Percentiles rank a stretch among this genome's conserved stretches.
Evolutionary conservation across 92 coral and sea anemone species (phyloP).

Genomic region (Nematostella vectensis): DNA sequence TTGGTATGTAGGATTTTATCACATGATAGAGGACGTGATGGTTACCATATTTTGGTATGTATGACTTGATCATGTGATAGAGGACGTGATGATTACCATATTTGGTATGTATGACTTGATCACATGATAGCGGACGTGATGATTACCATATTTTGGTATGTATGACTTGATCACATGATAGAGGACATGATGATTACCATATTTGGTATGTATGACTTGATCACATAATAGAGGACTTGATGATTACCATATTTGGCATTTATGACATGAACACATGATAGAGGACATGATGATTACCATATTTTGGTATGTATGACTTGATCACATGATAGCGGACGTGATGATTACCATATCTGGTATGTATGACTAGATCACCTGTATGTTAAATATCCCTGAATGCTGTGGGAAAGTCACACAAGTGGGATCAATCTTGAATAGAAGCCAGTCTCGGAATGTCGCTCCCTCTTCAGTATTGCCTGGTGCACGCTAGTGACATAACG

Average conservation of each 20-base stretch:
- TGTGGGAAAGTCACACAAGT: no score
- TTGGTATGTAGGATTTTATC: constrained; percentile 44
- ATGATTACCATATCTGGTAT: constrained; percentile 94
- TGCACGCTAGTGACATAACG: no score
- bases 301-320: constrained; percentile 45
- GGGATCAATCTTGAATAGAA: no score
- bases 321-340: no score
- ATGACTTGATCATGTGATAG: background rate
- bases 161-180: background rate
- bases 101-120: constrained; percentile 42
- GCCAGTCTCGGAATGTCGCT: no score
- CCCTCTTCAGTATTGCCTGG: no score
- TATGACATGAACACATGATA: background rate
- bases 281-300: constrained; percentile 93
- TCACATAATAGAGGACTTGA: no score
- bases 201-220: constrained; percentile 53
- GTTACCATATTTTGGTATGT: constrained; percentile 87
- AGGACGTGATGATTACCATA: constrained; percentile 92
- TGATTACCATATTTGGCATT: constrained; percentile 91
- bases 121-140: no score
- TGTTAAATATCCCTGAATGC: no score
- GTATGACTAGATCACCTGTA: constrained; percentile 9
- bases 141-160: constrained; percentile 95
- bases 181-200: constrained; percentile 93
- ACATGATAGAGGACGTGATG: constrained; percentile 94